Evolutionary conservation across 2,113 vertebrate genomes (phyloP), one percentile per base, ranked within the genome.

Genomic region (Pelecanus crispus): DNA sequence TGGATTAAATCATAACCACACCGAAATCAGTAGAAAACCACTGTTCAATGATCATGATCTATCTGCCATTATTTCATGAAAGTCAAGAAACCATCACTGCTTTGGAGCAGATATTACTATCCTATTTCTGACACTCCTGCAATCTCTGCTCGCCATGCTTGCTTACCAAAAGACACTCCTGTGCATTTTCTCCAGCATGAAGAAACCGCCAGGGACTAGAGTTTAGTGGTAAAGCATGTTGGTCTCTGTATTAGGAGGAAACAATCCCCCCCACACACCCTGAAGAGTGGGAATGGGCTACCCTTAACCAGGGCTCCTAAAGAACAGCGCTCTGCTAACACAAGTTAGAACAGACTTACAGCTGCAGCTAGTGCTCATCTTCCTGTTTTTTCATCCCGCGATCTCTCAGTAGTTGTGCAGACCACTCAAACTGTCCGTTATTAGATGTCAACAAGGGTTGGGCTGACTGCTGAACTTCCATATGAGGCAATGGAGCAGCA

Each of bases 1-100:
- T 25, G 6, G n/a, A 82, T 42, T 90, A 81, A 91, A 91, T 70
- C 19, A n/a, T 42, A 55, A 73, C 2, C 14, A 29, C 8, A 22
- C 0, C 40, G 40, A 45, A 49, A 62, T 36, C 18, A 17, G 53
- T 17, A 16, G 28, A 53, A 91, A 91, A 87, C 2, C 7, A 74
- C 20, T 3, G 2, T 40, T 84, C 40, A 72, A 24, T 1, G 8
- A 34, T 7, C 53, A 73, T 0, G 0, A 45, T 31, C 8, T 58
- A 58, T 3, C 20, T 17, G 45, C 22, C 7, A 24, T 49, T 62
- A 56, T 36, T 72, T 81, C 6, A n/a, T 14, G 3, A 9, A 91
- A 77, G 32, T 34, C 36, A 83, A 79, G 53, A 87, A 70, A 28
- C 6, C 32, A 44, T 11, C 13, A 13, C 8, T 71, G 28, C n/a